Conservation (phyloP, 2,888 invertebrate genomes). For the Noctuana brunneofusca region DNA sequence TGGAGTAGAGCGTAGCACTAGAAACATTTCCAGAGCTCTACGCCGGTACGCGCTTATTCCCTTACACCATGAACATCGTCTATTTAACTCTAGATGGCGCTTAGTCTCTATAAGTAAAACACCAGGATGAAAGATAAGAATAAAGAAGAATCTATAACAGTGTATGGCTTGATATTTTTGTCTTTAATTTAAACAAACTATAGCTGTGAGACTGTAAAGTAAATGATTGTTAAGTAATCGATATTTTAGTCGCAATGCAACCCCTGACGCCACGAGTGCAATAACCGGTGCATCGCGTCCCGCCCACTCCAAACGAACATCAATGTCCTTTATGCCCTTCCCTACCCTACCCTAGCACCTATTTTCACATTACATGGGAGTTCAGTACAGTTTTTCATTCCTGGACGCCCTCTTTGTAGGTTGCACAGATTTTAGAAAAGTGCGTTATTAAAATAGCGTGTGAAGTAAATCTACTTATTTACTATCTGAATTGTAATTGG, state of each 20-base stretch:
- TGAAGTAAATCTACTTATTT: too few relatives aligned
- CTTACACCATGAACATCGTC: constrained; percentile 6
- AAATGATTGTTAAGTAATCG: constrained; percentile 39
- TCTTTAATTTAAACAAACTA: background rate
- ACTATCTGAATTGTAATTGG: background rate
- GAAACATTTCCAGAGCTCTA: constrained; percentile 3
- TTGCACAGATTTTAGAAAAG: background rate
- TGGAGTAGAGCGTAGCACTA: background rate
- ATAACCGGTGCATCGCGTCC: constrained; percentile 57
- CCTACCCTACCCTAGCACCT: constrained; percentile 36
- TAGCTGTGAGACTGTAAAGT: background rate
- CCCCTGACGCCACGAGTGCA: constrained; percentile 66
- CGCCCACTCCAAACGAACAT: constrained; percentile 24
- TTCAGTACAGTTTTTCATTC: constrained; percentile 4
- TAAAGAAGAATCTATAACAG: constrained; percentile 24
- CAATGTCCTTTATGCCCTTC: constrained; percentile 12
- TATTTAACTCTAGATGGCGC: constrained; percentile 36
- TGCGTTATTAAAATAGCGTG: too few relatives aligned
- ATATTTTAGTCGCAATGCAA: constrained; percentile 42
- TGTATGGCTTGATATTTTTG: too few relatives aligned
- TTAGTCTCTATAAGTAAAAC: too few relatives aligned
- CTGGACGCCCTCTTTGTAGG: background rate
- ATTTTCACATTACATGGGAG: constrained; percentile 7
- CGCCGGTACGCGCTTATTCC: background rate
- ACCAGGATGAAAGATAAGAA: too few relatives aligned